These are phyloP conservation scores for Drosophila ambigua DNA, from an alignment of 1,140 invertebrate genomes.

Conservation along the genomic window DNA sequence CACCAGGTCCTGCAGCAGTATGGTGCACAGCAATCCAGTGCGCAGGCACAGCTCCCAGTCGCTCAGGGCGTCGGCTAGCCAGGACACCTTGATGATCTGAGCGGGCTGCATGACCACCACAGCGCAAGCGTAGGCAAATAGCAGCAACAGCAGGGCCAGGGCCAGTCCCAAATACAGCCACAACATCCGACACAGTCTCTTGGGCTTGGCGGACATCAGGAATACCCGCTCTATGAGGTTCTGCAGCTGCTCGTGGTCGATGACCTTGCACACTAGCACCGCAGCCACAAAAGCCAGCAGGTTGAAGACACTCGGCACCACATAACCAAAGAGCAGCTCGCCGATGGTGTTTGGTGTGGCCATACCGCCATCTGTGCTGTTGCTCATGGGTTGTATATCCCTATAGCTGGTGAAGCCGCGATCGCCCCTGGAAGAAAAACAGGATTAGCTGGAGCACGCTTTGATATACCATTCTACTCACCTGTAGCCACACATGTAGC, in stretches of 20 bases:
- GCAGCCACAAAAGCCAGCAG: conserved; percentile 91
- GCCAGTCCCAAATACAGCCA: conserved; percentile 89
- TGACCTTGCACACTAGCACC: conserved; percentile 90
- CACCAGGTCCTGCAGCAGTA: conserved; percentile 90
- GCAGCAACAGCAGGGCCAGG: conserved; percentile 88
- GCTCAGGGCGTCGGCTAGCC: conserved; percentile 46
- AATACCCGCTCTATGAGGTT: conserved; percentile 94
- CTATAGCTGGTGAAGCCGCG: conserved; percentile 89
- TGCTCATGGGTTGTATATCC: conserved; percentile 55
- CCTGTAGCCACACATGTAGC: conserved; percentile 91
- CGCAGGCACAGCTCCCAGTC: conserved; percentile 86
- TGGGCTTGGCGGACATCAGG: conserved; percentile 84
- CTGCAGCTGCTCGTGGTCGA: conserved; percentile 94
- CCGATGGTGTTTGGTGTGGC: conserved; percentile 84
- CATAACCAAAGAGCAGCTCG: conserved; percentile 89
- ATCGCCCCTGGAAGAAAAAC: conserved; percentile 86
- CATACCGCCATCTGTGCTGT: conserved; percentile 46
- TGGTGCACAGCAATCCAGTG: conserved; percentile 86
- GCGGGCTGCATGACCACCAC: conserved; percentile 86
- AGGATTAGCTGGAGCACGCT: not conserved
- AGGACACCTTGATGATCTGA: conserved; percentile 84
- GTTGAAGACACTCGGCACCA: conserved; percentile 91
- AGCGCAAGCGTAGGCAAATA: conserved; percentile 86
- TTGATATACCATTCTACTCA: conserved; percentile 66
- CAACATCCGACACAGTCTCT: conserved; percentile 87